These are phyloP conservation scores for Lamellibrachia satsuma DNA, from an alignment of 2,888 invertebrate species.

Conservation along the genomic window DNA sequence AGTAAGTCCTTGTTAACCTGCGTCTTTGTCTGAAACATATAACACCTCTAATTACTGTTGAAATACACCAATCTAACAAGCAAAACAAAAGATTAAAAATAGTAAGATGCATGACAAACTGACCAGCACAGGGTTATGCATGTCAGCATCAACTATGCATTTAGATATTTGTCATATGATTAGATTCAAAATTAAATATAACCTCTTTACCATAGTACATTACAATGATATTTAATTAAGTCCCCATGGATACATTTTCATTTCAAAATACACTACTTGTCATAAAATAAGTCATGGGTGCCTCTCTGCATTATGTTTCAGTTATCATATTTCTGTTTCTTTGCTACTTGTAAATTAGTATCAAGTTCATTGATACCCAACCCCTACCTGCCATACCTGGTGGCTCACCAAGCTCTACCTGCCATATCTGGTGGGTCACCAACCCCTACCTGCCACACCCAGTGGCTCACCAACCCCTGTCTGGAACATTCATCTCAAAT, in stretches of 20 bases:
- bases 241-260: background rate
- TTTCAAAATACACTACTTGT: background rate
- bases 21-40: conserved; percentile 72
- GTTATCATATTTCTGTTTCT: too few relatives aligned
- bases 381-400: too few relatives aligned
- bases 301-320: too few relatives aligned
- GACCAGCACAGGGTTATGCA: background rate
- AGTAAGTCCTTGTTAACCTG: conserved; percentile 85
- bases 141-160: background rate
- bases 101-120: background rate
- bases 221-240: background rate
- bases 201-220: background rate
- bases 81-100: background rate
- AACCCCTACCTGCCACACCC: too few relatives aligned
- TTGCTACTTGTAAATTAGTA: too few relatives aligned
- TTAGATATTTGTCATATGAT: background rate
- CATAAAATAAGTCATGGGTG: too few relatives aligned
- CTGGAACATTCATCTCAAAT: too few relatives aligned
- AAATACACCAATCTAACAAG: background rate
- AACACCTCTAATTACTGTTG: background rate
- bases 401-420: too few relatives aligned
- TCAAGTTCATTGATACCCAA: too few relatives aligned
- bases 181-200: background rate
- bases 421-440: too few relatives aligned
- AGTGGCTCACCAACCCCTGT: too few relatives aligned